phyloP scores from a whole-genome alignment of 53 echinoderm and acorn worm genomes.

The Arbacia lixula region DNA sequence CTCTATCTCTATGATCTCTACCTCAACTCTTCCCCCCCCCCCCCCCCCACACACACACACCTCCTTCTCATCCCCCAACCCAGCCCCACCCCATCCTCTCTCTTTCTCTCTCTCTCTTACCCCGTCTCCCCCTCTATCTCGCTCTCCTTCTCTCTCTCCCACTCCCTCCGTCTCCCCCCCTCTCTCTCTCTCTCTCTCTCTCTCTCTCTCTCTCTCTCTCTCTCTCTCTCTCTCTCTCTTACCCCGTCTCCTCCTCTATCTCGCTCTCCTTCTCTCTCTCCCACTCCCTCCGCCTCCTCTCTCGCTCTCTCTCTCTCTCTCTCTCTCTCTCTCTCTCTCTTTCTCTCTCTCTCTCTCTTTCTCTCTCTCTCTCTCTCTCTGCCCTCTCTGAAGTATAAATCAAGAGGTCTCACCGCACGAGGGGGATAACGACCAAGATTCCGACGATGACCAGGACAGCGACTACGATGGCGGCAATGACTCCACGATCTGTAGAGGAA shows the following conservation, averaged over 20 bases:
- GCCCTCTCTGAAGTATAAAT: not conserved
- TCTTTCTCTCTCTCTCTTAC: not conserved
- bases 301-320: too few relatives aligned
- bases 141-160: not conserved
- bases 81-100: too few relatives aligned
- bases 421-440: conserved; percentile 58
- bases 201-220: not conserved
- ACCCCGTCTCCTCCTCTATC: not conserved
- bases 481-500: conserved; percentile 66
- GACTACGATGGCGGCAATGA: conserved; percentile 72
- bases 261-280: not conserved
- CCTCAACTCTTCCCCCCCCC: not conserved
- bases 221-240: not conserved
- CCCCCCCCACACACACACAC: not conserved
- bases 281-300: not conserved
- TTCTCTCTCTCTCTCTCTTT: not conserved
- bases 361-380: not conserved
- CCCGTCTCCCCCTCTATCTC: not conserved
- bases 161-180: too few relatives aligned
- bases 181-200: not conserved
- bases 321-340: not conserved
- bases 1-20: not conserved
- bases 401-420: conserved; percentile 63
- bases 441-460: conserved; percentile 56
- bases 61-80: not conserved